Evolutionary conservation across 1,140 invertebrate genomes (phyloP), one percentile per base, ranked within the genome.

Genomic region (Physella acuta): DNA sequence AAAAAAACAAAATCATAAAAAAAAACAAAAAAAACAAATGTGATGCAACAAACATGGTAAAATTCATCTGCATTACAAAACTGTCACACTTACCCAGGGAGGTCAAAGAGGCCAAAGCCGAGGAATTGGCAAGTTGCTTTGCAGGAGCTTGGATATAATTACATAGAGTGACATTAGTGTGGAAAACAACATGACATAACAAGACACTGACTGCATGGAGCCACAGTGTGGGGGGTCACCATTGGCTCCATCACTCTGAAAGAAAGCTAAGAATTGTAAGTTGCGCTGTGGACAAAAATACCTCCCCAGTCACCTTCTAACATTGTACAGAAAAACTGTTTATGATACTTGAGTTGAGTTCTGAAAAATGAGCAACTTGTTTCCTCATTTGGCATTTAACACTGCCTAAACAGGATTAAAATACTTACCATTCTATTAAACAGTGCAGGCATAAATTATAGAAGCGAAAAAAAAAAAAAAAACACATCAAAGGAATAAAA

Each of bases 91-190:
- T 87, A 90, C 89, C 89, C 78, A 90, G 87, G 77, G 88, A 86
- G 77, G 89, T 88, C 80, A 90, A 87, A 86, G 89, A 89, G 81
- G 89, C 88, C 87, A 90, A 88, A 87, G 89, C 89, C 81, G 88
- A 87, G 84, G 87, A 88, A 86, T 89, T 88, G 87, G 88, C 87
- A 79, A 89, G 85, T 82, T 89, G 87, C 85, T 87, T 86, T 84
- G 89, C 88, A 85, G 89, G 88, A 87, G 87, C 88, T 89, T 89
- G 89, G 73, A 71, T 81, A 82, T 72, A 79, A 78, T 80, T 74
- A 77, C 73, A 76, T 68, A 80, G 75, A 78, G 36, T 55, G 53
- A 59, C 56, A 81, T 79, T 79, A 79, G 76, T 79, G 75, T 69
- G 36, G 62, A 51, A 17, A 64, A 51, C 62, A 64, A 51, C 16